These are phyloP conservation scores for Brassicogethes aeneus DNA, from an alignment of 2,888 invertebrate genomes.

Conservation along the genomic window DNA sequence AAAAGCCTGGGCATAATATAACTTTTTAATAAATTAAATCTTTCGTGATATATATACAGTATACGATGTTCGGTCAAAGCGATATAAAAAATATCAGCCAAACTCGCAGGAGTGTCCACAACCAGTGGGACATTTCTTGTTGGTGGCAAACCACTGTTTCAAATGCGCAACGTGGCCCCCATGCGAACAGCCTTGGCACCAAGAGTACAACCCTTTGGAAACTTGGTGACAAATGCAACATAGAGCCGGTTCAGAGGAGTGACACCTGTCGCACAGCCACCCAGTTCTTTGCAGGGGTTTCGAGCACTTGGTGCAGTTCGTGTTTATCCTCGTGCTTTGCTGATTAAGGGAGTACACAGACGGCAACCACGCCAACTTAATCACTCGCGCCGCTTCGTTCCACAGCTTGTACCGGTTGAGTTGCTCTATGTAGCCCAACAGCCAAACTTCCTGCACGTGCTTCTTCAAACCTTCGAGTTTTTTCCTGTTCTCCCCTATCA, in stretches of 20 bases:
- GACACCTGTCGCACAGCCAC: conserved; percentile 75
- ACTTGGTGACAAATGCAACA: conserved; percentile 79
- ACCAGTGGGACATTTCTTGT: conserved; percentile 82
- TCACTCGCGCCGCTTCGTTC: conserved; percentile 64
- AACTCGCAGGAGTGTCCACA: conserved; percentile 86
- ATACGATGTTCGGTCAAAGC: too few species aligned
- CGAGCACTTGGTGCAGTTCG: conserved; percentile 68
- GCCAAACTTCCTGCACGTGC: conserved; percentile 70
- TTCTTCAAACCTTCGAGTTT: conserved; percentile 41
- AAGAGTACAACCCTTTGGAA: conserved; percentile 84
- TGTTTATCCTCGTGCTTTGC: conserved; percentile 73
- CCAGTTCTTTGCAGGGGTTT: conserved; percentile 62
- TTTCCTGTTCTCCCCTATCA: conserved; percentile 50
- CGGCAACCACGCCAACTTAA: conserved; percentile 71
- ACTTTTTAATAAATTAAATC: too few species aligned
- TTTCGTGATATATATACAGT: too few species aligned
- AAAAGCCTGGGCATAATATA: too few species aligned
- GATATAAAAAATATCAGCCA: conserved; percentile 27
- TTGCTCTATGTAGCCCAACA: conserved; percentile 71
- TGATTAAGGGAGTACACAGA: conserved; percentile 76
- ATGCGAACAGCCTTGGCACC: conserved; percentile 97
- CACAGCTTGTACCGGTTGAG: conserved; percentile 68
- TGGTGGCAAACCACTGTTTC: conserved; percentile 68
- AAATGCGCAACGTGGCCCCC: conserved; percentile 91
- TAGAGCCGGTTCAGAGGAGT: conserved; percentile 55